A percentile compares a stretch with the other conserved stretches of the same genome.
Evolutionary conservation across 1,140 invertebrate species (phyloP).

Genomic region (Ericerus pela): DNA sequence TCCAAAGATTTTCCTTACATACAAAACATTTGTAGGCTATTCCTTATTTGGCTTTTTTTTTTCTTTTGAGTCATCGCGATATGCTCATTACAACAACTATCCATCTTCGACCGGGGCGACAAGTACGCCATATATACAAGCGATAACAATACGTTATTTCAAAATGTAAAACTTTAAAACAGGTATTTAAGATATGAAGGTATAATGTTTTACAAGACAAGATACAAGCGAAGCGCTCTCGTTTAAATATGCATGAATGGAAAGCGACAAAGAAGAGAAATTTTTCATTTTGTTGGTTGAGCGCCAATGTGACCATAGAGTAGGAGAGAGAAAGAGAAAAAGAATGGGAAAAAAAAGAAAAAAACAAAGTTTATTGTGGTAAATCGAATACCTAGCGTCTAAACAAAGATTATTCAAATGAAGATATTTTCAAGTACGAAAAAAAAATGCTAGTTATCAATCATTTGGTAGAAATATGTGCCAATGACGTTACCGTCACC

Average conservation of each 20-base stretch:
- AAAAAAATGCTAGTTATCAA: neutral
- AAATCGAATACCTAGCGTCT: neutral
- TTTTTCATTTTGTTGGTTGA: slow-evolving; percentile 8
- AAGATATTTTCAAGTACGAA: slow-evolving; percentile 7
- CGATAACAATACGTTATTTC: neutral
- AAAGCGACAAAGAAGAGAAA: slow-evolving; percentile 7
- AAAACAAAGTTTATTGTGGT: slow-evolving; percentile 1
- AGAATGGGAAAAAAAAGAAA: too few relatives aligned
- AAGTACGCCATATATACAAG: too few relatives aligned
- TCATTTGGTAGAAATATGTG: neutral
- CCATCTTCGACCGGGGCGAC: neutral
- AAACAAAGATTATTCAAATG: slow-evolving; percentile 12
- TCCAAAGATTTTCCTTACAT: too few relatives aligned
- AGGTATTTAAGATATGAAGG: neutral
- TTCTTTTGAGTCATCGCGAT: too few relatives aligned
- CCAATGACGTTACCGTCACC: too few relatives aligned
- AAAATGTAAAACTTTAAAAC: neutral
- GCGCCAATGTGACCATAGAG: neutral
- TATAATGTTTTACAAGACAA: slow-evolving; percentile 8
- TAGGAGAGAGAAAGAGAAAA: too few relatives aligned
- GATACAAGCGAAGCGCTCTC: neutral
- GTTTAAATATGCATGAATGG: neutral
- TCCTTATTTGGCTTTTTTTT: too few relatives aligned
- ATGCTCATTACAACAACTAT: neutral
- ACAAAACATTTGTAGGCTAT: too few relatives aligned